A percentile compares a stretch with the other conserved stretches of the same genome.
Evolutionary conservation across 1,140 invertebrate genomes (phyloP).

Genomic region (Aphaenogaster ashmeadi): DNA sequence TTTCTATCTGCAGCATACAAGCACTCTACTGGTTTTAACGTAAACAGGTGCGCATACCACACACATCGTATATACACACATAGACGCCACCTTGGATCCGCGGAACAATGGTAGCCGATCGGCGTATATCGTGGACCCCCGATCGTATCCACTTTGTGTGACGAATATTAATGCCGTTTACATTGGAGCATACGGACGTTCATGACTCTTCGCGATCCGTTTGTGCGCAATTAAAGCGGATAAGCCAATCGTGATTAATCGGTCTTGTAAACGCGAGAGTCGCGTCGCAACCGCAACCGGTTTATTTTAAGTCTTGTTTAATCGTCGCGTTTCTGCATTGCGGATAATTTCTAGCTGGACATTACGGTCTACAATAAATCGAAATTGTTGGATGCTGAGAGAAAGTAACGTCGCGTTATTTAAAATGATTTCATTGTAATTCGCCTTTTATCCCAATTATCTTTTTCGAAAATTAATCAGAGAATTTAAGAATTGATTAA

Average conservation of each 20-base stretch:
- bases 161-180: conserved; percentile 72
- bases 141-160: conserved; percentile 68
- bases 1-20: conserved; percentile 47
- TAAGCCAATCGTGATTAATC: conserved; percentile 66
- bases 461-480: background rate
- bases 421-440: background rate
- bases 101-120: conserved; percentile 56
- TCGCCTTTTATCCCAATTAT: background rate
- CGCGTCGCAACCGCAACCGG: background rate
- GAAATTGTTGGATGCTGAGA: background rate
- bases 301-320: conserved; percentile 49
- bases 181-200: conserved; percentile 59
- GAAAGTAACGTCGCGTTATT: background rate
- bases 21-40: conserved; percentile 28
- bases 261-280: conserved; percentile 33
- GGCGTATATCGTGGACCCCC: conserved; percentile 1
- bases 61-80: background rate
- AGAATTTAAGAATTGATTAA: background rate
- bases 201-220: conserved; percentile 61
- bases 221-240: conserved; percentile 62
- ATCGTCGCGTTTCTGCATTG: background rate
- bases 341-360: background rate
- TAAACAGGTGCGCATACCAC: conserved; percentile 11
- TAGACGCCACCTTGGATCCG: conserved; percentile 32
- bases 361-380: background rate